These are phyloP conservation scores for Blastomussa wellsi DNA, from an alignment of 92 coral and sea anemone species.

Conservation along the genomic window DNA sequence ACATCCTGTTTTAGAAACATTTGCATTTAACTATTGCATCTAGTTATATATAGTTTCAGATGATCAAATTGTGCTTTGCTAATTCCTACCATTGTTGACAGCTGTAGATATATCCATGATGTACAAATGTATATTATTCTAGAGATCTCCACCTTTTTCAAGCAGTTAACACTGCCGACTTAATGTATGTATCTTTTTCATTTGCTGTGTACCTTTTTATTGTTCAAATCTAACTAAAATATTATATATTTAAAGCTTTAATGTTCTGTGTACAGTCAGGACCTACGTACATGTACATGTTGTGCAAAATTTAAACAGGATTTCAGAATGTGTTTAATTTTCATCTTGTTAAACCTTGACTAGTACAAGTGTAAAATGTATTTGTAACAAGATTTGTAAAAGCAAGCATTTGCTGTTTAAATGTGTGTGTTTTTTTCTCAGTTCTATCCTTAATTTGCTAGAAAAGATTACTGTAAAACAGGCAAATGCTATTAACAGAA, in stretches of 20 bases:
- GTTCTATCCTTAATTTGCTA: neutral
- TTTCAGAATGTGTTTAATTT: neutral
- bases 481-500: neutral
- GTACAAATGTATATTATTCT: neutral
- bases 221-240: neutral
- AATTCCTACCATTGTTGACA: neutral
- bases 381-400: neutral
- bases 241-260: neutral
- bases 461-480: neutral
- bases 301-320: neutral
- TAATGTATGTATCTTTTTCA: neutral
- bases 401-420: neutral
- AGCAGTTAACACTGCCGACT: neutral
- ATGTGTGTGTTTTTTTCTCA: neutral
- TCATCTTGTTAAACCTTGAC: neutral
- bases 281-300: too few species aligned
- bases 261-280: neutral
- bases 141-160: neutral
- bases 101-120: neutral
- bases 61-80: neutral
- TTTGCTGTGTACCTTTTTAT: neutral
- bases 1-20: neutral
- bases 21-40: neutral
- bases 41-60: neutral
- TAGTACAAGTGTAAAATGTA: neutral